phyloP scores from a whole-genome alignment of 2,888 invertebrate species.

The Acrocyrtus sp. region DNA sequence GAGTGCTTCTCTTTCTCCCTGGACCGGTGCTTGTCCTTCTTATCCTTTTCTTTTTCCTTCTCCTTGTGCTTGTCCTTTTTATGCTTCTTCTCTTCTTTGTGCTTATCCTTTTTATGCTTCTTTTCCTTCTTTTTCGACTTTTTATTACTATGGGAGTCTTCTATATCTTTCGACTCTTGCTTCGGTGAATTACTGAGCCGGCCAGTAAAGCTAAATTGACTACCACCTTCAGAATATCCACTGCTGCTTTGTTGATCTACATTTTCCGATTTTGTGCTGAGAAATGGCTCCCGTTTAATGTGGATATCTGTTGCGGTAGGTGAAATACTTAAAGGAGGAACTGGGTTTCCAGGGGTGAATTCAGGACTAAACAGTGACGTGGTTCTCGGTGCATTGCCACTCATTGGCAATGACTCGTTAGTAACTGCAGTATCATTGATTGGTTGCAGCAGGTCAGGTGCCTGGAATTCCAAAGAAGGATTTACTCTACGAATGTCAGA shows the following conservation, averaged over 20 bases:
- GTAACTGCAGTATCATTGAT: constrained; percentile 22
- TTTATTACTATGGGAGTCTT: constrained; percentile 45
- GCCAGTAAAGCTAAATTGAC: constrained; percentile 43
- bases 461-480: constrained; percentile 40
- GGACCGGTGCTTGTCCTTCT: constrained; percentile 32
- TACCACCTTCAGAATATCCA: constrained; percentile 28
- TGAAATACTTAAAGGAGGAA: constrained; percentile 16
- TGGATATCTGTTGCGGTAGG: constrained; percentile 16
- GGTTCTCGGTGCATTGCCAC: constrained; percentile 15
- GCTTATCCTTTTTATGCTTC: constrained; percentile 58
- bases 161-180: constrained; percentile 16
- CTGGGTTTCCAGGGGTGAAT: constrained; percentile 29
- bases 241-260: constrained; percentile 22
- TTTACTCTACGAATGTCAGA: constrained; percentile 40
- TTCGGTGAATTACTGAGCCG: constrained; percentile 45
- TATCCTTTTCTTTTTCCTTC: constrained; percentile 49
- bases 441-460: constrained; percentile 45
- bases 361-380: constrained; percentile 52
- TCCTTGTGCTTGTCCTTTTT: constrained; percentile 56
- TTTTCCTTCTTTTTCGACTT: constrained; percentile 55
- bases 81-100: constrained; percentile 58
- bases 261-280: constrained; percentile 27
- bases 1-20: constrained; percentile 22
- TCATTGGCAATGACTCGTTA: constrained; percentile 17
- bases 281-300: constrained; percentile 36